Evolutionary conservation across 2,113 vertebrate genomes (phyloP).

Genomic region (Sterrhoptilus dennistouni): DNA sequence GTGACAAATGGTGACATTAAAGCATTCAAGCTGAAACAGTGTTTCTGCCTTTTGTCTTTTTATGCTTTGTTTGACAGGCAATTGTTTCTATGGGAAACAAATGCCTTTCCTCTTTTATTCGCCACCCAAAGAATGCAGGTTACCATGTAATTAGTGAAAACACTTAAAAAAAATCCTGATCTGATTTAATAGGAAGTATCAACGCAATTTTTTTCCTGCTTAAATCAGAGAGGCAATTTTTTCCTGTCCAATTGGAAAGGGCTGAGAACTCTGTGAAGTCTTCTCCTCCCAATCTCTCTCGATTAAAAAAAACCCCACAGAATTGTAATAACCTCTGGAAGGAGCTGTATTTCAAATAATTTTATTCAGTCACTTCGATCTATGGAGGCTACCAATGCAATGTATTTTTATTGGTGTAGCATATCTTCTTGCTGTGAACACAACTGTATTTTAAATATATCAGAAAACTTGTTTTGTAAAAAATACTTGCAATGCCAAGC

Average conservation of each 20-base stretch:
- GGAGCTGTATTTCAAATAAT: background rate
- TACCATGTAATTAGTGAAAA: constrained; percentile 14
- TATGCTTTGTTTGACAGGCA: constrained; percentile 56
- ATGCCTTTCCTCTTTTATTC: background rate
- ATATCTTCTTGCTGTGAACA: background rate
- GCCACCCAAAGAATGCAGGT: constrained; percentile 8
- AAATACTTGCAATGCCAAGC: background rate
- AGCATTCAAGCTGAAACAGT: constrained; percentile 58
- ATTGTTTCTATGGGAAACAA: constrained; percentile 44
- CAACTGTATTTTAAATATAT: background rate
- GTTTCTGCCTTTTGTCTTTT: constrained; percentile 61
- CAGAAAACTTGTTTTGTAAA: background rate
- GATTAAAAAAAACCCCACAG: background rate
- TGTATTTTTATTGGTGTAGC: background rate
- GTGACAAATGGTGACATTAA: constrained; percentile 58
- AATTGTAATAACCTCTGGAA: background rate
- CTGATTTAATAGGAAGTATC: background rate
- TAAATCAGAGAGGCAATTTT: background rate
- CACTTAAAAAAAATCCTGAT: background rate
- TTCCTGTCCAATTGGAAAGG: background rate
- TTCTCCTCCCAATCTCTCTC: background rate
- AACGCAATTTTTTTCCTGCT: background rate
- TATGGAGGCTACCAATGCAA: background rate
- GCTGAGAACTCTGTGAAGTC: background rate
- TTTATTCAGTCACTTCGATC: background rate